Base-by-base conservation (phyloP, 2,888 invertebrate genomes). In the Blastobasis adustella region DNA sequence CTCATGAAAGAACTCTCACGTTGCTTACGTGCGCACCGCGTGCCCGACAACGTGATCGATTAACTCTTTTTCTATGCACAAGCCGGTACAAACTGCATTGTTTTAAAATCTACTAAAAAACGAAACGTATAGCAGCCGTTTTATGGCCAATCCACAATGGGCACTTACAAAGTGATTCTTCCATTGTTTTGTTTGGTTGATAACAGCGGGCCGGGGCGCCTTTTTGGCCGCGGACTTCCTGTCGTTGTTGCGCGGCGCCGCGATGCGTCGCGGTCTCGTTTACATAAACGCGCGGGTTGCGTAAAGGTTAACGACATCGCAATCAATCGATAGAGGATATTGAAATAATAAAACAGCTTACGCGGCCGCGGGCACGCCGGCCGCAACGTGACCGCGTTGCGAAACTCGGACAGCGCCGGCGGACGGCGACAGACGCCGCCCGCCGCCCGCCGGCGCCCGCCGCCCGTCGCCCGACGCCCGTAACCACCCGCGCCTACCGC, bases 171-270 rank as follows among this genome's bases (percentile, higher is more conserved):
- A 69, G 62, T 76, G 75, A 77, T 78, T 76, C 76, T 74, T 70
- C 73, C 72, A 85, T 85, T 86, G 82, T 85, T 82, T 66, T 76
- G 68, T 63, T 65, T 68, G 64, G 58, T 58, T 72, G 76, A 79
- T 76, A 81, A 76, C 73, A 70, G 68, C 64, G 63, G 63, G 62
- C 63, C 65, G 71, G 68, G 64, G 63, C 64, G 62, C 63, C 65
- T 62, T 64, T 58, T 57, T 59, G 65, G 55, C 74, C 76, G 73
- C 67, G 69, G 58, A 78, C 78, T 79, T 85, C 85, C 83, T 79
- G 78, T 64, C 61, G 71, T 73, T 72, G 67, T 71, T 71, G 58
- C 54, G 58, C 65, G 65, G 69, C 10, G 61, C 5, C 42, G 10
- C 9, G 42, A 7, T 58, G 56, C 57, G 66, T 65, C 59, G 62